Conservation (phyloP, 30 jellyfish, hydroid and myxozoan species). For the Aurelia aurita region DNA sequence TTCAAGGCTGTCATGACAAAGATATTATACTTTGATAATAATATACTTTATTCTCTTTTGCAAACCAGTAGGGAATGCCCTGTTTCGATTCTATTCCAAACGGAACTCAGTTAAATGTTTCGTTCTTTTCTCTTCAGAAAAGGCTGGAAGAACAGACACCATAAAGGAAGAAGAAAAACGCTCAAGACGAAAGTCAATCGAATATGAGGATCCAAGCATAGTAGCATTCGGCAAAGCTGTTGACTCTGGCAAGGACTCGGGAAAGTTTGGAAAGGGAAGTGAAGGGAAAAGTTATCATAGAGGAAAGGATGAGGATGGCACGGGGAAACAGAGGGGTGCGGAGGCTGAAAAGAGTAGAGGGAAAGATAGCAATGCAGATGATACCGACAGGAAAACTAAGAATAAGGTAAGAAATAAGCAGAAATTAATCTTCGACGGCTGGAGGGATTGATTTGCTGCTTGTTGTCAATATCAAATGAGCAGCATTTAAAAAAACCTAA, state of each 20-base stretch:
- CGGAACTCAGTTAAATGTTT: too few relatives aligned
- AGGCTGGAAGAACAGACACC: constrained; percentile 37
- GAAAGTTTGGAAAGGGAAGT: neutral
- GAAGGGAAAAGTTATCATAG: neutral
- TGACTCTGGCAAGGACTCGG: constrained; percentile 12
- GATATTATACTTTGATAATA: too few relatives aligned
- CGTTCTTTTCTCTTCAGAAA: neutral
- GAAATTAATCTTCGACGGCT: neutral
- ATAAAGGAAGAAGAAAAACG: constrained; percentile 45
- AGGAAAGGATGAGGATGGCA: constrained; percentile 22
- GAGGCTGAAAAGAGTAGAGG: constrained; percentile 43
- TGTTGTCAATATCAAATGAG: too few relatives aligned
- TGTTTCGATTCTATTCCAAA: too few relatives aligned
- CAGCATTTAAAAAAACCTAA: too few relatives aligned
- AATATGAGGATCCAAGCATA: constrained; percentile 77
- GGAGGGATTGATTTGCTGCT: too few relatives aligned
- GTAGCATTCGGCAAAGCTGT: constrained; percentile 62
- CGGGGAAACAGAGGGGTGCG: constrained; percentile 8
- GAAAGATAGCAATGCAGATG: constrained; percentile 30
- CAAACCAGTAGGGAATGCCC: too few relatives aligned
- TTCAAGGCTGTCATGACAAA: too few relatives aligned
- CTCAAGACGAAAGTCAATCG: constrained; percentile 57
- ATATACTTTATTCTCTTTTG: too few relatives aligned
- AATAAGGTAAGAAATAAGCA: constrained; percentile 14
- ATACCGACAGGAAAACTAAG: constrained; percentile 40